Evolutionary conservation across 2,888 invertebrate genomes (phyloP).

Genomic region (Cosmia pyralina): DNA sequence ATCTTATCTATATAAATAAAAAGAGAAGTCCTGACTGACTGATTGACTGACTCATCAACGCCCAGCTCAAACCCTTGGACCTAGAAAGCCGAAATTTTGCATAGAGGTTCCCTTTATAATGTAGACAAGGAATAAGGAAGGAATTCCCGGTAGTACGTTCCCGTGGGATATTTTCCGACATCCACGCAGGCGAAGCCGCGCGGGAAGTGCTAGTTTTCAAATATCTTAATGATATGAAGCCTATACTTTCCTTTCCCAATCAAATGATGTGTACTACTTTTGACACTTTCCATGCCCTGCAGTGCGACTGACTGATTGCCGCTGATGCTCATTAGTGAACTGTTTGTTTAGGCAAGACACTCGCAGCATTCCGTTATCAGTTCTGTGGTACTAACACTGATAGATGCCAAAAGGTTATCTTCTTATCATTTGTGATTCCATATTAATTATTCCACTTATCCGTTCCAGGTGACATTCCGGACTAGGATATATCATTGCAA

Average conservation of each 20-base stretch:
- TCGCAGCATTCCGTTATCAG: neutral
- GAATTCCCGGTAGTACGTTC: no score
- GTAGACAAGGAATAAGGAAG: no score
- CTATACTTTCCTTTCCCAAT: neutral
- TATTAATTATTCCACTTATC: conserved; percentile 17
- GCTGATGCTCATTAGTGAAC: neutral
- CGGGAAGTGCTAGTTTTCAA: no score
- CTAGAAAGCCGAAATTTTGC: no score
- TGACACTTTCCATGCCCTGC: neutral
- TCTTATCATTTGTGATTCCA: neutral
- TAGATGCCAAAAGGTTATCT: conserved; percentile 32
- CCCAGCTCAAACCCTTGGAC: no score
- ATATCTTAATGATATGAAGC: neutral
- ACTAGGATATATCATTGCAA: conserved; percentile 99
- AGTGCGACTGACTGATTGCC: neutral
- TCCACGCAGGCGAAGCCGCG: no score
- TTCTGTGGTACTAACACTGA: neutral
- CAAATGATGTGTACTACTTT: neutral
- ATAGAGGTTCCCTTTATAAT: no score
- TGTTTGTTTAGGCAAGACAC: neutral
- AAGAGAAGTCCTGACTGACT: no score
- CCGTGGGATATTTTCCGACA: no score
- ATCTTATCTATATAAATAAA: no score
- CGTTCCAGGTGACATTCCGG: conserved; percentile 95
- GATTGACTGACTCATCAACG: no score